Base-by-base conservation (phyloP, 2,888 invertebrate species). In the Hyles lineata region DNA sequence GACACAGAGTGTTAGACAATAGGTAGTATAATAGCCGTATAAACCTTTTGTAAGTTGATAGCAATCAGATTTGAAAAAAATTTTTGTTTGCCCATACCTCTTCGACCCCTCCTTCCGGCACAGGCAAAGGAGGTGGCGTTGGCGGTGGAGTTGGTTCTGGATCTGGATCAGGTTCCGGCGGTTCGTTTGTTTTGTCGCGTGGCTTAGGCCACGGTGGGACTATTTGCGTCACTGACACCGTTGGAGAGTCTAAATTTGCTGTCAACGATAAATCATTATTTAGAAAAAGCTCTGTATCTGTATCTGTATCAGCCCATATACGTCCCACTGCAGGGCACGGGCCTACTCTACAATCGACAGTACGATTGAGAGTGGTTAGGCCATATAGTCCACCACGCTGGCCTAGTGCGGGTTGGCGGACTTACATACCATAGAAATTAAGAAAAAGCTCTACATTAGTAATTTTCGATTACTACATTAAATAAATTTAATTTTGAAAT, bases 141-240 rank as follows among this genome's bases (percentile, higher is more conserved):
- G 93, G 93, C 15, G 93, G 92, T 25, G 94, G 93, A 1, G 92
- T 90, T 19, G 94, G 94, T 76, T 92, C 92, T 0, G 88, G 92
- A 70, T 92, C 92, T 0, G 93, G 94, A 79, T 94, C 94, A 4
- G 92, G 92, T 74, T 94, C 94, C 0, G 90, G 89, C n/a, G 81
- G 86, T 80, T 94, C 94, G 82, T 88, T 82, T 63, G 85, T 87
- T 87, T 94, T 94, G 86, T 94, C 94, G 55, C 94, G 90, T 2
- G 91, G 93, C 83, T 84, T 86, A 73, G 90, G 95, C 94, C 91
- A 94, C 76, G 89, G 94, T 73, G 90, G 95, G 60, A 93, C 90
- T 80, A 95, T 93, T 82, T 96, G 96, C 70, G 96, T 96, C 84
- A 95, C 96, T 62, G 96, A 95, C 78, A 96, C 91, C 83, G 95